Conservation (phyloP, 2,888 invertebrate genomes). For the Odontocerum albicorne region DNA sequence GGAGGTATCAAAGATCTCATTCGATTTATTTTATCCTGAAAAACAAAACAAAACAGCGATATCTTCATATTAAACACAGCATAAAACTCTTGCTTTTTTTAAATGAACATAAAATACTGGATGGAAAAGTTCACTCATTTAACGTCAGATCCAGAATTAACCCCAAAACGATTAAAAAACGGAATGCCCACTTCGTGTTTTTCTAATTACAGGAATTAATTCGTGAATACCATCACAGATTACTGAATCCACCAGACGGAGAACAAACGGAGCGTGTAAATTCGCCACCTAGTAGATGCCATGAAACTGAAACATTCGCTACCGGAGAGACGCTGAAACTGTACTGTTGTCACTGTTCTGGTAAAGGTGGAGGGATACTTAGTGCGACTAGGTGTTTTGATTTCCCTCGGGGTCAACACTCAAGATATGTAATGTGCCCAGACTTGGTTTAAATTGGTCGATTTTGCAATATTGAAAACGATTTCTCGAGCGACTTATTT, state of each 20-base stretch:
- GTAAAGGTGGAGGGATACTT: too few relatives aligned
- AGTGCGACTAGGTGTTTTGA: slow-evolving; percentile 9
- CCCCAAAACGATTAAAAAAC: background rate
- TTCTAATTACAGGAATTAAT: slow-evolving; percentile 33
- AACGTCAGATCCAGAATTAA: too few relatives aligned
- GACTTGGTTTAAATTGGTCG: background rate
- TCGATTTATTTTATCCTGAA: too few relatives aligned
- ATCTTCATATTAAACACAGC: too few relatives aligned
- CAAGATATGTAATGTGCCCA: slow-evolving; percentile 1
- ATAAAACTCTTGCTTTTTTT: too few relatives aligned
- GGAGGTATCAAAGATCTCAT: too few relatives aligned
- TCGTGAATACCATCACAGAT: slow-evolving; percentile 15
- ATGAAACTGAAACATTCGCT: background rate
- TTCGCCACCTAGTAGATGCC: background rate
- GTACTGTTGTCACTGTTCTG: background rate
- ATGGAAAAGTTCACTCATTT: too few relatives aligned
- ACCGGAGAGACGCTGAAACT: background rate
- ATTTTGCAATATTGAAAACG: background rate
- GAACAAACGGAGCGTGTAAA: slow-evolving; percentile 26
- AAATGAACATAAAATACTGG: too few relatives aligned
- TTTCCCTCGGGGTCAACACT: slow-evolving; percentile 7
- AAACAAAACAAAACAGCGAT: too few relatives aligned
- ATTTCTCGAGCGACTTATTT: too few relatives aligned
- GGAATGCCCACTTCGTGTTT: slow-evolving; percentile 23
- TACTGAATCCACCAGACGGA: background rate